phyloP scores from a whole-genome alignment of 2,888 invertebrate genomes.

The Caenorhabditis doughertyi region DNA sequence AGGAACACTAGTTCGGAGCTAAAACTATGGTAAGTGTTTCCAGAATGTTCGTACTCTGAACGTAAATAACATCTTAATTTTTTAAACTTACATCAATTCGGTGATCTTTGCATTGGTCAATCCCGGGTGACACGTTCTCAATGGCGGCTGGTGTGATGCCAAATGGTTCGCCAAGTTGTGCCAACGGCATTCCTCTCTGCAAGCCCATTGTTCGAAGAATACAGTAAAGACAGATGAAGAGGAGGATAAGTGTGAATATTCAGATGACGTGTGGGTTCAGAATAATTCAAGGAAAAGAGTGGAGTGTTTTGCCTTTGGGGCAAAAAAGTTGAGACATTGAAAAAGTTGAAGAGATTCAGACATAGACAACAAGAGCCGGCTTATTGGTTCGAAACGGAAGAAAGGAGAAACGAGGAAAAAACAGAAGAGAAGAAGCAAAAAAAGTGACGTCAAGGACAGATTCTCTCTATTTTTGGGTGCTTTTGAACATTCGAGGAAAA shows the following conservation, averaged over 20 bases:
- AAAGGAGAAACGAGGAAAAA: slow-evolving; percentile 19
- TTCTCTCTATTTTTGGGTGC: slow-evolving; percentile 5
- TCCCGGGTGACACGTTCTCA: slow-evolving; percentile 65
- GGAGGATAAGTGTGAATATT: slow-evolving; percentile 30
- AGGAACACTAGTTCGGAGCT: no score
- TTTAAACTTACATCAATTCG: slow-evolving; percentile 52
- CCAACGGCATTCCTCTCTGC: slow-evolving; percentile 71
- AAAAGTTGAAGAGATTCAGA: slow-evolving; percentile 40
- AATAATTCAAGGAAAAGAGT: slow-evolving; percentile 35
- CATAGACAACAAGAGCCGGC: slow-evolving; percentile 34
- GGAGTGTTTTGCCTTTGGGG: slow-evolving; percentile 32
- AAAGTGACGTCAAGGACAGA: slow-evolving; percentile 36
- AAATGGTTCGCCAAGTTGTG: slow-evolving; percentile 72
- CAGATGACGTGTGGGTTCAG: slow-evolving; percentile 43
- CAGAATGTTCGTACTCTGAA: no score
- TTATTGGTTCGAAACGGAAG: slow-evolving; percentile 41
- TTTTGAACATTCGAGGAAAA: neutral
- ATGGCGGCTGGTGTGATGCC: slow-evolving; percentile 65
- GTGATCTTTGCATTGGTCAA: slow-evolving; percentile 53
- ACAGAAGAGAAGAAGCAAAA: slow-evolving; percentile 6
- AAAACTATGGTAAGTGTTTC: no score
- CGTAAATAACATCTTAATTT: no score
- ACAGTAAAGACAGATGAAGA: slow-evolving; percentile 2
- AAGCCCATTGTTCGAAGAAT: slow-evolving; percentile 49
- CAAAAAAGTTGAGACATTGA: slow-evolving; percentile 36